Base-by-base conservation (phyloP, 2,113 vertebrate genomes). In the Aythya baeri region DNA sequence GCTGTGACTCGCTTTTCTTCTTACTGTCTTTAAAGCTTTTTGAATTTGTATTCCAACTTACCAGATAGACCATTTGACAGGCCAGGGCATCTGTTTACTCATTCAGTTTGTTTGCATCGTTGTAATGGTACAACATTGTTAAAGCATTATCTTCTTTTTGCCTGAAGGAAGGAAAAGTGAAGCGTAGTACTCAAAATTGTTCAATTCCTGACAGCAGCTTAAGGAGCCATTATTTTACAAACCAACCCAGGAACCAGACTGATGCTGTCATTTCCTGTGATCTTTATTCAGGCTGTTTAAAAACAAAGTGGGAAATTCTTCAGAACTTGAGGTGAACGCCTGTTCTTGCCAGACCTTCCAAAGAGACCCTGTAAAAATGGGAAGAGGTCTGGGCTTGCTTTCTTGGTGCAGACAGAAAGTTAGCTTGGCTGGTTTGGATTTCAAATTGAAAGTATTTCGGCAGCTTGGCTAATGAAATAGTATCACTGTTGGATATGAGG, bases 291-390 rank as follows among this genome's bases (percentile, higher is more conserved):
- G 54, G 49, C 50, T 91, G 15, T 58, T 71, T 41, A 41, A 80
- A 66, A 74, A 25, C 27, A 71, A 70, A 66, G 59, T 36, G 31
- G 11, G 17, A 70, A 27, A 59, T 50, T 77, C 31, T 82, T 72
- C 59, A 58, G 6, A 59, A 73, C 43, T 68, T 65, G 4, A 15
- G 13, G 18, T 29, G 79, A 81, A 65, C 55, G 29, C 17, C 21
- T 44, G 38, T 3, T 82, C 77, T 71, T 78, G 55, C 34, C 16
- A 61, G 2, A 49, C 57, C 18, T 32, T 89, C 11, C 0, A 7
- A 46, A 52, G 62, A 11, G 3, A 29, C 52, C 44, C 29, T 34
- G 17, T 8, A 26, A 41, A 62, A 62, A 46, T 0, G 0, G n/a
- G 23, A 62, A 66, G 50, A 2, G 3, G 41, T 14, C 32, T 62